Conservation (phyloP, 2,113 vertebrate genomes). For the Protomyctophum bolini region DNA sequence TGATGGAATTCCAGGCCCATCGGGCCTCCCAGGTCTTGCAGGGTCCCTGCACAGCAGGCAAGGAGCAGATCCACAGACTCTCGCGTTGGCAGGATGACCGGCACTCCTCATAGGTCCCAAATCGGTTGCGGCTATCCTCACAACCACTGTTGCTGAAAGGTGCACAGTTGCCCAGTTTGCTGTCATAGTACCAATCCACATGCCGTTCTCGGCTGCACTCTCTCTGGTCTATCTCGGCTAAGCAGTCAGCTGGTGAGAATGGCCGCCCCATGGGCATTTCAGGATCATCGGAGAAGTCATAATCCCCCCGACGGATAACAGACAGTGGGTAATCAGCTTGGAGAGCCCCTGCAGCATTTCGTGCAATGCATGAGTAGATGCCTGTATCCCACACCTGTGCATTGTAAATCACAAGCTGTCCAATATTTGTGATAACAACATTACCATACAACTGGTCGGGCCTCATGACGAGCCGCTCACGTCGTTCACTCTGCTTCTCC, state of each 20-base stretch:
- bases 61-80: conserved; percentile 80
- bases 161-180: conserved; percentile 82
- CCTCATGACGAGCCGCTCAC: conserved; percentile 88
- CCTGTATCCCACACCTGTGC: conserved; percentile 89
- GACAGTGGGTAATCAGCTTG: conserved; percentile 92
- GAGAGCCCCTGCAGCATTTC: conserved; percentile 86
- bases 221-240: conserved; percentile 78
- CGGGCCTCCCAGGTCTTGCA: conserved; percentile 90
- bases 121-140: conserved; percentile 84
- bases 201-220: conserved; percentile 80
- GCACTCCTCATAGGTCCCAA: conserved; percentile 92
- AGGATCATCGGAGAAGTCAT: conserved; percentile 69
- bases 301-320: conserved; percentile 75
- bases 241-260: conserved; percentile 85
- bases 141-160: conserved; percentile 86
- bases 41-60: conserved; percentile 92
- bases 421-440: conserved; percentile 94
- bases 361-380: conserved; percentile 91
- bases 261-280: conserved; percentile 70
- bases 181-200: conserved; percentile 90
- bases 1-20: conserved; percentile 90
- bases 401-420: conserved; percentile 95
- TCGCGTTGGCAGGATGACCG: conserved; percentile 82
- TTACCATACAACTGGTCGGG: conserved; percentile 98
- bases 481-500: conserved; percentile 92